A percentile compares a stretch with the other conserved stretches of the same genome.
Evolutionary conservation across 2,888 invertebrate genomes (phyloP).

Genomic region (Leptinotarsa tumamoca): DNA sequence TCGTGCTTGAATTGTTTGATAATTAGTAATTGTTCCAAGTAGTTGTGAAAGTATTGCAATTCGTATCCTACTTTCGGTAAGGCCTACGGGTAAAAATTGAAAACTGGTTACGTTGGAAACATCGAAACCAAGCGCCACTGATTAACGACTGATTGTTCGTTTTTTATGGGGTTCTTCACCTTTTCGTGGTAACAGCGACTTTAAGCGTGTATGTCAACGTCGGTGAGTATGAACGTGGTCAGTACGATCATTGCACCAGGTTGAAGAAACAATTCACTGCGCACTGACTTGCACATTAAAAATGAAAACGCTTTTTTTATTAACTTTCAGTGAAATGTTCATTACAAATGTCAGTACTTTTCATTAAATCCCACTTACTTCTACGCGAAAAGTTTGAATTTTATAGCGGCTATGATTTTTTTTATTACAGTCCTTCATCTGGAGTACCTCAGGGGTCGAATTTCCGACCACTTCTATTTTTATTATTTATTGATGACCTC

Average conservation of each 20-base stretch:
- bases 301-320: no score
- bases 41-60: conserved; percentile 34
- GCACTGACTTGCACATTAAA: no score
- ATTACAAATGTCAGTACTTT: no score
- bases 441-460: no score
- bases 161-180: conserved; percentile 17
- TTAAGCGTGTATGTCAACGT: neutral
- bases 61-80: conserved; percentile 15
- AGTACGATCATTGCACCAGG: neutral
- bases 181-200: neutral
- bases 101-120: neutral
- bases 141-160: conserved; percentile 10
- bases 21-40: conserved; percentile 30
- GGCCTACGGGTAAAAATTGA: neutral
- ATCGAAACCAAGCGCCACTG: conserved; percentile 12
- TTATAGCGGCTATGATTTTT: no score
- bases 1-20: conserved; percentile 12
- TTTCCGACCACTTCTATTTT: no score
- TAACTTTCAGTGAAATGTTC: no score
- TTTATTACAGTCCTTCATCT: no score
- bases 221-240: neutral
- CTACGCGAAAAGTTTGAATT: no score
- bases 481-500: no score
- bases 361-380: no score
- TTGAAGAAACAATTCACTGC: no score